These are phyloP conservation scores for Oryzaephilus surinamensis DNA, from an alignment of 1,140 invertebrate species.

Conservation along the genomic window DNA sequence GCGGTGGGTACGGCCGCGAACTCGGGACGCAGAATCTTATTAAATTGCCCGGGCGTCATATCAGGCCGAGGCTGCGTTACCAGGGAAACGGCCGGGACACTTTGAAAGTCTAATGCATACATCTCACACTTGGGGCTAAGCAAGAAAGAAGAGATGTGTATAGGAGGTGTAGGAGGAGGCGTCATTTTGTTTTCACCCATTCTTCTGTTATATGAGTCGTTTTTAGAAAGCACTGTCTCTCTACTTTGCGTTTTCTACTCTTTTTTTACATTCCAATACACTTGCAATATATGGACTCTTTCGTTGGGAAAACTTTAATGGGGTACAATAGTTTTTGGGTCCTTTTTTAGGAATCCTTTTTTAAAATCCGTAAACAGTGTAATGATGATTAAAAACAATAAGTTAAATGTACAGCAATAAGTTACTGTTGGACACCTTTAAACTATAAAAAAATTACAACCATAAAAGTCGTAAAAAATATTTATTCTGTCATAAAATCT, in stretches of 20 bases:
- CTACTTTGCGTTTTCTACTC: constrained; percentile 11
- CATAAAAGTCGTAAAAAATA: too few species aligned
- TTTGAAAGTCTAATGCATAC: constrained; percentile 39
- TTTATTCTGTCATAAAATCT: too few species aligned
- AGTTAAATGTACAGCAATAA: too few species aligned
- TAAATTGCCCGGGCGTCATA: constrained; percentile 39
- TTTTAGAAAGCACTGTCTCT: constrained; percentile 16
- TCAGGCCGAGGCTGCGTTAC: constrained; percentile 35
- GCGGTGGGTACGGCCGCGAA: constrained; percentile 14
- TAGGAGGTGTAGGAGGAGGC: constrained; percentile 12
- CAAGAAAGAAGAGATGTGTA: constrained; percentile 22
- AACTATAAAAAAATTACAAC: too few species aligned
- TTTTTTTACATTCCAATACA: too few species aligned
- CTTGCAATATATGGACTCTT: too few species aligned
- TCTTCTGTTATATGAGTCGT: constrained; percentile 26
- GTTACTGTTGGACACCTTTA: too few species aligned
- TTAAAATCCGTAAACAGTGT: too few species aligned
- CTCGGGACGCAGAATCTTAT: constrained; percentile 36
- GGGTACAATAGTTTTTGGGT: too few species aligned
- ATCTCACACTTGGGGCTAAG: constrained; percentile 36
- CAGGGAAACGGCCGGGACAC: constrained; percentile 37
- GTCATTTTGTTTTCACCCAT: constrained; percentile 30
- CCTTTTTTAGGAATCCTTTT: too few species aligned
- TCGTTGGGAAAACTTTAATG: too few species aligned
- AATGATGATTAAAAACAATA: too few species aligned